Base-by-base conservation (phyloP, 2,113 vertebrate species). In the Struthio camelus region DNA sequence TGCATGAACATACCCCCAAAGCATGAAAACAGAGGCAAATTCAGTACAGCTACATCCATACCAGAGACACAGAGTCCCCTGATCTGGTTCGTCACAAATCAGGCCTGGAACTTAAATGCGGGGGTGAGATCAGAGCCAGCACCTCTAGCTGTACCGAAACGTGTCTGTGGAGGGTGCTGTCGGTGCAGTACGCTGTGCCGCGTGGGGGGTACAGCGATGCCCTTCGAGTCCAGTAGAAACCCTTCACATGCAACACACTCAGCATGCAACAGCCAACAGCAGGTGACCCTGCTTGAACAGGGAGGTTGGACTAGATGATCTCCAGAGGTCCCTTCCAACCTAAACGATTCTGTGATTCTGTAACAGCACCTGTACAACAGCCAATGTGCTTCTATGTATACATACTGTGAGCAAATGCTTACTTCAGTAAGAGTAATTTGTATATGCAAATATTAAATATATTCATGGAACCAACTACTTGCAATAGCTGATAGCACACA, bases 81-180 rank as follows among this genome's bases (percentile, higher is more conserved):
- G 14, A 66, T 30, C 40, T 75, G 1, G 2, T 20, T n/a, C 46
- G 19, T 78, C 66, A 51, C 22, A 38, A 6, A 12, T 16, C 18
- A 70, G 61, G 40, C 23, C 70, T 89, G 36, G 44, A 93, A 94
- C 11, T 67, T 44, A 10, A 76, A 38, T 7, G 38, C n/a, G 15
- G 27, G 14, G 4, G 6, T 34, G 13, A 87, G 30, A 54, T 4
- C n/a, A 59, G 51, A 81, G 13, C 20, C 30, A 0, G 0, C 58
- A 59, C 10, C 23, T 84, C 40, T 64, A 51, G 66, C 22, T 61
- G 53, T 46, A 73, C 13, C 50, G 66, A 18, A 23, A 42, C 10
- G 20, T 7, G 24, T 25, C 70, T 30, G 8, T 11, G 5, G 30
- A 70, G 54, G 59, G 6, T 40, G 14, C n/a, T 66, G 64, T 15